Evolutionary conservation across 2,113 vertebrate species (phyloP), one percentile per base, ranked within the genome.

Genomic region (Trematomus loennbergii): DNA sequence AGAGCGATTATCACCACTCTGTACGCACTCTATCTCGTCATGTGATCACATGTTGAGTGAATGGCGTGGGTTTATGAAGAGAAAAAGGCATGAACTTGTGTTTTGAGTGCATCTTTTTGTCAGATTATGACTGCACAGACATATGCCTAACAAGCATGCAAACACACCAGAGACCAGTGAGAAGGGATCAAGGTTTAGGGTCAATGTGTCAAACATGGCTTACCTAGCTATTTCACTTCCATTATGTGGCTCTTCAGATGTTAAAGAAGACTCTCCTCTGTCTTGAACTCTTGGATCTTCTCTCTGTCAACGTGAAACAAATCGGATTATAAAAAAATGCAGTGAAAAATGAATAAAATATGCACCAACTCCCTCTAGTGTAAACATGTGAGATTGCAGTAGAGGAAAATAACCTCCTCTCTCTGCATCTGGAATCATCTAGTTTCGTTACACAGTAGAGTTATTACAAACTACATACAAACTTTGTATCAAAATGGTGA

Each of bases 1-100:
- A 88, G 16, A 76, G 79, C 54, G 40, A 89, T 93, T 90, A 92
- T 88, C 85, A 64, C 40, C 80, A 82, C 48, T 72, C 63, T 49
- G 62, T 81, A 70, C 40, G 8, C 71, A 69, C 75, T 75, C 55
- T 48, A 33, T 15, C 45, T 68, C 54, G 2, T 84, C 83, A 81
- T 88, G 90, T 90, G 90, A 88, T 86, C 86, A 53, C 69, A 82
- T 53, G 75, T 71, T 58, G 65, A 54, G 57, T 57, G 62, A 61
- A 52, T 58, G 33, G 61, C 15, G 36, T 73, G 43, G 61, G 72
- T 77, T 72, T 55, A 54, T 60, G 48, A 55, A 49, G 43, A 20
- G 6, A 17, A 22, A 50, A 60, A 59, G 36, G 22, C 65, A 50
- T 49, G 40, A 15, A 3, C 50, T 62, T 85, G 60, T 77, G 63